Base-by-base conservation (phyloP, 2,797 vertebrate species). In the Eulemur coronatus region DNA sequence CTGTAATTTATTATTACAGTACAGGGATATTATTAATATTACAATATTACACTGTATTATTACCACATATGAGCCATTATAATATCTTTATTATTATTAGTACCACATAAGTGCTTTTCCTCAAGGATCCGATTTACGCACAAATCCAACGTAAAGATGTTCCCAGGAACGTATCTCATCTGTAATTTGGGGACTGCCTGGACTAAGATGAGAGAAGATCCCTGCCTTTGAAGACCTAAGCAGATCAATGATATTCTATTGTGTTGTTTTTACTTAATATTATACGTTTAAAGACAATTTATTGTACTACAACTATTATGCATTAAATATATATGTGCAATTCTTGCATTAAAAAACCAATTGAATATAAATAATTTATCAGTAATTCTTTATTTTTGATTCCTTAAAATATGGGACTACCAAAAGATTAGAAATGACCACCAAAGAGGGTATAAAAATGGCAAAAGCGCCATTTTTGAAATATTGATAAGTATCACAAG, bases 351-450 rank as follows among this genome's bases (percentile, higher is more conserved):
- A 82, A 94, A 91, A 41, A 76, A 52, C 30, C 65, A 91, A 13
- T 50, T 67, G 7, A 76, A 90, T 55, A 13, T 38, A 52, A 94
- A 17, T 43, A 38, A 70, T 84, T 30, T 70, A 89, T 26, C 46
- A 67, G n/a, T 59, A 84, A 75, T 80, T 85, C 48, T 96, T 82
- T 75, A 89, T 70, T 76, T 94, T 87, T 88, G 41, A 24, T 84
- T 76, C 43, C 46, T 92, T 92, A 92, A 89, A 55, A 20, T 76
- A 92, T 86, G 28, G 52, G 24, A 81, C 20, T 94, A 89, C 35
- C 43, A 69, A 96, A 95, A n/a, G n/a, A 73, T 72, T 84, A 41
- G 41, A 84, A 86, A 20, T 82, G 20, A 46, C 35, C 26, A 79
- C 57, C 26, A 24, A 86, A 82, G 30, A 79, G 86, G 8, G 30